A percentile compares a stretch with the other conserved stretches of the same genome.
Evolutionary conservation across 2,113 vertebrate genomes (phyloP).

Genomic region (Coracopsis vasa): DNA sequence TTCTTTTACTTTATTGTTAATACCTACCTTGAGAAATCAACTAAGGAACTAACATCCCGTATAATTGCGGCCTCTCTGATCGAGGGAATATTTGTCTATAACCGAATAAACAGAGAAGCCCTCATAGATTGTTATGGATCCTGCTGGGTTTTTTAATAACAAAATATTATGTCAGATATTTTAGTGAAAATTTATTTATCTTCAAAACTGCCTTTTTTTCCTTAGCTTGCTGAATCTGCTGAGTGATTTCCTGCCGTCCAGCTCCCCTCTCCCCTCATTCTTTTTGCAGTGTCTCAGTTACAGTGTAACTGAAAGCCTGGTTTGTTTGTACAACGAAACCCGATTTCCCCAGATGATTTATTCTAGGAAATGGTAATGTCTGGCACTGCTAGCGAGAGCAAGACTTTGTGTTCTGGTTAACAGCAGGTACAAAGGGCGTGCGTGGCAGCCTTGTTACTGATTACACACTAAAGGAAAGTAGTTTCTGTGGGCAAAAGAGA

Average conservation of each 20-base stretch:
- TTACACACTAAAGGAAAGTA: not conserved
- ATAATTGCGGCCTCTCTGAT: not conserved
- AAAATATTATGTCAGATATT: not conserved
- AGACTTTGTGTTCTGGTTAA: constrained; percentile 10
- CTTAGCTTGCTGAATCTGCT: not conserved
- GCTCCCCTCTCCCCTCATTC: not conserved
- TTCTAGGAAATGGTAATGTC: constrained; percentile 30
- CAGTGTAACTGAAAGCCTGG: constrained; percentile 9
- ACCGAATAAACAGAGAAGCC: not conserved
- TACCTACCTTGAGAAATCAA: not conserved
- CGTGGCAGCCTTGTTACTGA: not conserved
- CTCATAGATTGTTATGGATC: not conserved
- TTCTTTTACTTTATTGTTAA: not conserved
- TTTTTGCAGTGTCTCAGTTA: not conserved
- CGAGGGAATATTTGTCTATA: not conserved
- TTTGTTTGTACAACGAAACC: constrained; percentile 24
- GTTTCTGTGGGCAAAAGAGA: not conserved
- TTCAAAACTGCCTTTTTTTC: not conserved
- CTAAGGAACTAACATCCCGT: not conserved
- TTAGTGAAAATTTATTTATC: not conserved
- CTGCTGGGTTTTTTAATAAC: not conserved
- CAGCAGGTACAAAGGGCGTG: not conserved
- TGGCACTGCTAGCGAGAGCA: not conserved
- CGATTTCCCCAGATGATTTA: constrained; percentile 11
- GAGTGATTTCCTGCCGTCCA: not conserved